Base-by-base conservation (phyloP, 1,140 invertebrate genomes). In the Rhizoglyphus robini region DNA sequence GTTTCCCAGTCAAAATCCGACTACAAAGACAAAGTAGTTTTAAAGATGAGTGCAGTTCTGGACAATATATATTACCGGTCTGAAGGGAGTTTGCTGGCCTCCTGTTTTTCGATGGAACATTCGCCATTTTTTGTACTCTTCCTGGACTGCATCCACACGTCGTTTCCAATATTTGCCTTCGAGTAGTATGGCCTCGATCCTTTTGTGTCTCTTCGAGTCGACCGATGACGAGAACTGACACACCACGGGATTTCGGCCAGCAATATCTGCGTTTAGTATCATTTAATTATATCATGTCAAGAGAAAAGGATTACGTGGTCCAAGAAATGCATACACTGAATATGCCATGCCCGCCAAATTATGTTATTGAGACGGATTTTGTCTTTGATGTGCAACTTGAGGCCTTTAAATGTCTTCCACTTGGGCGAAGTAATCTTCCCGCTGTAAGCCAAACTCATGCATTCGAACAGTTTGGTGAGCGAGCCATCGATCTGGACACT, bases 81-180 rank as follows among this genome's bases (percentile, higher is more conserved):
- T n/a, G 5, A 38, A 58, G 20, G 61, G 61, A 20, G 61, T 63
- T 23, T 41, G 32, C 18, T 31, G 61, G 18, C 61, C 18, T 20
- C 46, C 36, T 4, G 23, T 49, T 18, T 51, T 15, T 58, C 38
- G 34, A 41, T 67, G 32, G 46, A 47, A 96, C 79, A 90, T 86
- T 49, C 96, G 84, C 96, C 96, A 99, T 86, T 94, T 95, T 82
- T 97, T 96, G 79, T 99, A 99, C 79, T 99, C 96, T 61, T 92
- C 91, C 71, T 91, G 94, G 23, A 99, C 93, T 25, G 91, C 94
- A 70, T 92, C 88, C 63, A 95, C 82, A 79, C 92, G 85, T 74
- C 96, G 78, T 80, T 99, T 99, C 95, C 96, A 99, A 77, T 99
- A 99, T 82, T 97, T 96, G 48, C 92, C 92, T 80, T 97, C 93